Base-by-base conservation (phyloP, 2,113 vertebrate species). In the Prinia subflava region DNA sequence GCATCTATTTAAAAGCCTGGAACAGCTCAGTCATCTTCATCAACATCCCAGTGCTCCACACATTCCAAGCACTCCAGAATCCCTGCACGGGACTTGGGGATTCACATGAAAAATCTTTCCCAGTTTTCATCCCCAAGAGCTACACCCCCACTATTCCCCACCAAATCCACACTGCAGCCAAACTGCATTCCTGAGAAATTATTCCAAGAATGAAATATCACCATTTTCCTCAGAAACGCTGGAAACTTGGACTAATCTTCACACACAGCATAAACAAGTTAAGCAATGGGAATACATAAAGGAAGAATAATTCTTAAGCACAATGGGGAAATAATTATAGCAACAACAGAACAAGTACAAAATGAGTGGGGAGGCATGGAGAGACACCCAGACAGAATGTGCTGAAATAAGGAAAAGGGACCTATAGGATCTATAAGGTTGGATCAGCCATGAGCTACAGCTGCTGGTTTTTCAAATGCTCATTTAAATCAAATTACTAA, bases 391-490 rank as follows among this genome's bases (percentile, higher is more conserved):
- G 71, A 59, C 2, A 73, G 70, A 87, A 69, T 0, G 9, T 8
- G 39, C 12, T 1, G 1, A 90, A 46, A 30, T 41, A 74, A 65
- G 41, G 52, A 68, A 76, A 76, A 82, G 7, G 21, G 5, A 44
- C 17, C 53, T 57, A 15, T 1, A 84, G 47, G 30, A 41, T 25
- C 65, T 46, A 2, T 7, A 23, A 80, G 79, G 33, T 1, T 8
- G 10, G 33, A 37, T 22, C 62, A 86, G 71, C 67, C 75, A 65
- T 0, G 1, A 37, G 37, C 10, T 62, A 30, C 3, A 46, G 56
- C 11, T 15, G 1, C 7, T 4, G 2, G 1, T 1, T 63, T 63
- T 78, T 53, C 5, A 62, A 81, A 19, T 10, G 33, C 7, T 22
- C 15, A 42, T 47, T 79, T 70, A 71, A 89, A 91, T 64, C 33